A percentile compares a stretch with the other conserved stretches of the same genome.
phyloP scores from a whole-genome alignment of 2,113 vertebrate species.

The Herpetotheres cachinnans region DNA sequence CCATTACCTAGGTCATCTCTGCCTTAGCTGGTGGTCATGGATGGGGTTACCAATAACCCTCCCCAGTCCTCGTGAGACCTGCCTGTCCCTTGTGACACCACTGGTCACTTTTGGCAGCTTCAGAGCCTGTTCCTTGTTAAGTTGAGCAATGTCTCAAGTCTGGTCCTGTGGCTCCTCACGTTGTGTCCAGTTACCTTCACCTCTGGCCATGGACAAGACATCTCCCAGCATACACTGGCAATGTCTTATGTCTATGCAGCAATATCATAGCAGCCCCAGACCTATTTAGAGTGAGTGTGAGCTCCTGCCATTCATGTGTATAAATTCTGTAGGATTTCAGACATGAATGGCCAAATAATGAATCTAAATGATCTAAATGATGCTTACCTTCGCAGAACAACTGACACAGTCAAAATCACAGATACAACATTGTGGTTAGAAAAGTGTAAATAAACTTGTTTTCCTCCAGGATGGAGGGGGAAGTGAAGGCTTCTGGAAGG shows the following conservation, averaged over 20 bases:
- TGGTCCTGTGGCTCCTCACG: not conserved
- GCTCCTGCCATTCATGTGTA: not conserved
- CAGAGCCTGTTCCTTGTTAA: not conserved
- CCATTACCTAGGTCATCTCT: not conserved
- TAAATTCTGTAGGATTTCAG: not conserved
- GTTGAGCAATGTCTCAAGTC: not conserved
- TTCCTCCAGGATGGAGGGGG: not conserved
- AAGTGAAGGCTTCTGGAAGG: not conserved
- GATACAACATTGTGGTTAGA: not conserved
- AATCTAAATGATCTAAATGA: not conserved
- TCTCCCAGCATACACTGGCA: not conserved
- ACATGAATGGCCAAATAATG: not conserved
- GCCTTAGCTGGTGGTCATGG: not conserved
- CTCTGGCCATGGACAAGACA: not conserved
- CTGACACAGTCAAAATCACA: not conserved
- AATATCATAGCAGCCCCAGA: not conserved
- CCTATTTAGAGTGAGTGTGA: not conserved
- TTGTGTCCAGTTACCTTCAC: not conserved
- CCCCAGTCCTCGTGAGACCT: not conserved
- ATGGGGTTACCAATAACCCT: not conserved
- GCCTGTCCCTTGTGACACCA: accelerated
- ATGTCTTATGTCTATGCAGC: not conserved
- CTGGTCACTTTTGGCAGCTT: not conserved
- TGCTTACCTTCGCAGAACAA: not conserved
- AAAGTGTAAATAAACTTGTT: not conserved